Base-by-base conservation (phyloP, 2,113 vertebrate genomes). In the Semnornis frantzii region DNA sequence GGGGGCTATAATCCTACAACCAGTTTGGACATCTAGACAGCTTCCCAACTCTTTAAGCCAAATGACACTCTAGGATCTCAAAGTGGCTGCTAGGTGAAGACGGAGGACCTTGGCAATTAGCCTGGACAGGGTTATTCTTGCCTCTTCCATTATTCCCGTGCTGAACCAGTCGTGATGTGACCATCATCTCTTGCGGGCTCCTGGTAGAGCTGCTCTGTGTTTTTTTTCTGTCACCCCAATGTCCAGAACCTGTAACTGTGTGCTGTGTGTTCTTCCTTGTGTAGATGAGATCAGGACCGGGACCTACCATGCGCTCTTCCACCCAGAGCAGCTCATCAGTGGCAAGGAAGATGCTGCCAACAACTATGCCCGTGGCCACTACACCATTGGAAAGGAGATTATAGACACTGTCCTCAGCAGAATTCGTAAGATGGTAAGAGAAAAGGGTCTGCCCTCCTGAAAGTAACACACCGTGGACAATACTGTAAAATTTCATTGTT, bases 211-310 rank as follows among this genome's bases (percentile, higher is more conserved):
- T 75, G 6, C 20, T 69, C 0, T 2, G 20, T 27, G 6, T 39
- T 89, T 70, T 31, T 31, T 5, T 39, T 70, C 16, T 27, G 1
- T 42, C 48, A 5, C 2, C 0, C 17, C 5, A 6, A 42, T 19
- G 7, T 34, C 59, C 17, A 21, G 12, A 42, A 42, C 21, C 13
- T 59, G 7, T 55, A 52, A 27, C 8, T 20, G 5, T 15, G 33
- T 39, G 37, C 37, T 39, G 37, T 48, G 19, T 65, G 64, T 21
- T 66, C 10, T 23, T 77, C 64, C 42, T 5, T 59, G 10, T 46
- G 24, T 42, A 98, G 98, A 98, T 90, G 98, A 98, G 95, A 98
- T 98, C 87, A 96, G 98, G 54, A 98, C 97, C 1, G 98, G 98
- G 30, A 33, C 88, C 5, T 98, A 98, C 89, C 98, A 98, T 3